Percentiles rank a stretch among this genome's conserved stretches.
These are phyloP conservation scores for Grallaria varia DNA, from an alignment of 2,113 vertebrate species.

Conservation along the genomic window DNA sequence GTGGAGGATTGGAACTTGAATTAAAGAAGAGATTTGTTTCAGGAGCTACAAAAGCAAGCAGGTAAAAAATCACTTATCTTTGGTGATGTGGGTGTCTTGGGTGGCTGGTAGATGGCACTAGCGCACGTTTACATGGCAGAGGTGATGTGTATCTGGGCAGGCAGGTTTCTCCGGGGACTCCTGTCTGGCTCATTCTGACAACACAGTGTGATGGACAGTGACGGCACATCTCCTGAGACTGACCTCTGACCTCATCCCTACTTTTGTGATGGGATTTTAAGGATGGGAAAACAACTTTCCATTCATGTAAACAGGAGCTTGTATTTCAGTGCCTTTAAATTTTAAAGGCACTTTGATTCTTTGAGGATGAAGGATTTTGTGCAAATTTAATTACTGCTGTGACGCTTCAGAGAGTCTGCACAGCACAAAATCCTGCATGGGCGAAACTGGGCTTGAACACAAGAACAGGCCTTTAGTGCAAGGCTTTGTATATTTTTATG, in stretches of 20 bases:
- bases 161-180: not conserved
- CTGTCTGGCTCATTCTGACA: not conserved
- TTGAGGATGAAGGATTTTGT: not conserved
- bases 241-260: fast-evolving
- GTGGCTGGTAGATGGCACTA: constrained; percentile 13
- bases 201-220: not conserved
- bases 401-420: not conserved
- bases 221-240: not conserved
- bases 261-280: not conserved
- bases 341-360: not conserved
- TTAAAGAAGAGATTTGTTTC: not conserved
- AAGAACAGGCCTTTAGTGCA: not conserved
- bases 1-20: not conserved
- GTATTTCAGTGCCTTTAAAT: not conserved
- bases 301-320: not conserved
- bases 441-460: not conserved
- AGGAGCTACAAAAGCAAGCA: not conserved
- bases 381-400: not conserved
- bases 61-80: not conserved
- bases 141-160: not conserved
- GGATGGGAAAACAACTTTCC: not conserved
- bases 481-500: not conserved
- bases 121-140: not conserved
- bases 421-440: not conserved
- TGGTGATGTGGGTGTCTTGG: not conserved